phyloP scores from a whole-genome alignment of 2,888 invertebrate genomes.

The Tinea semifulvella region DNA sequence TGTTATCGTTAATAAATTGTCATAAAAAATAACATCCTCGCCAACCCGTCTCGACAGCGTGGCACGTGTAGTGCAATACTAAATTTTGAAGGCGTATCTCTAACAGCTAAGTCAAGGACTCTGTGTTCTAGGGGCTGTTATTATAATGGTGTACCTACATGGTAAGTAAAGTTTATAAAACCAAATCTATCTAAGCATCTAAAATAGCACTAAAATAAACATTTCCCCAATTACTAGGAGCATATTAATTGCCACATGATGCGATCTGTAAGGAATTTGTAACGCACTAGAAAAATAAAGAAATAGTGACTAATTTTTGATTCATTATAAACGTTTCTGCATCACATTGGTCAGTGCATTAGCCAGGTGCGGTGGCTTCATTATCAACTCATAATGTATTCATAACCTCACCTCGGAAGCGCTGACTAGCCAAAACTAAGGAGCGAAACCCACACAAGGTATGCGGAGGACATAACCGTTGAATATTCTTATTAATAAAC shows the following conservation, averaged over 20 bases:
- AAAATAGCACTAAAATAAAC: too few species aligned
- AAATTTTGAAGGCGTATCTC: too few species aligned
- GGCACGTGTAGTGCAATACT: too few species aligned
- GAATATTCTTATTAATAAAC: slow-evolving; percentile 34
- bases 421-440: slow-evolving; percentile 53
- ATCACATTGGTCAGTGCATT: not conserved
- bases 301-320: not conserved
- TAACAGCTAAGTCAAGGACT: too few species aligned
- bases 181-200: too few species aligned
- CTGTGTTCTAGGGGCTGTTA: too few species aligned
- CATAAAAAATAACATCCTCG: too few species aligned
- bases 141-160: too few species aligned
- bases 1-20: too few species aligned
- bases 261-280: not conserved
- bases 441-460: slow-evolving; percentile 60
- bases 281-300: not conserved
- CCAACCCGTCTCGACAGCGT: too few species aligned
- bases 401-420: slow-evolving; percentile 59
- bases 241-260: slow-evolving; percentile 7
- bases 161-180: too few species aligned
- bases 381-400: slow-evolving; percentile 38
- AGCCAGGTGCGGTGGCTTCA: not conserved
- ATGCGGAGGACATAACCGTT: slow-evolving; percentile 37
- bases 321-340: not conserved
- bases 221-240: not conserved